Evolutionary conservation across 2,113 vertebrate genomes (phyloP), one percentile per base, ranked within the genome.

Genomic region (Aspiorhynchus laticeps): DNA sequence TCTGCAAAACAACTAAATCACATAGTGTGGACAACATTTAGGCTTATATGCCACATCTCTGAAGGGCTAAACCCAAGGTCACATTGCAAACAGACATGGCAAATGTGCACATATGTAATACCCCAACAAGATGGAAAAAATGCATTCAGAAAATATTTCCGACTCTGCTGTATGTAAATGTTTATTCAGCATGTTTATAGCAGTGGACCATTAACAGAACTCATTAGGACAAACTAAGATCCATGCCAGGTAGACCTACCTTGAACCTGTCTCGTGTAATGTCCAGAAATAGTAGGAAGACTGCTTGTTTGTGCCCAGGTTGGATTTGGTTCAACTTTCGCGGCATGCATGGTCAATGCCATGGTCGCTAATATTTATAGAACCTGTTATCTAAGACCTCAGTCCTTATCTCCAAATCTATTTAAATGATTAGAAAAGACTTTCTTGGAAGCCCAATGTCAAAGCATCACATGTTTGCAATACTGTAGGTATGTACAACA

Each of bases 281-380:
- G 5, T 61, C 24, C 7, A 78, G 59, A 88, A 87, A 77, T 85
- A 78, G 28, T 63, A 36, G 46, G 2, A 51, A 53, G 17, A n/a
- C 73, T 28, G 67, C 6, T n/a, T 82, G 41, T 83, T 82, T 48
- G 7, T 36, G 21, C 75, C 43, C 85, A 69, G 74, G 26, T 48
- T 71, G 10, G 19, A 2, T 81, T 82, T 38, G 63, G 1, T 75
- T 83, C 88, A 88, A 31, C 56, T 71, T 46, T 17, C 9, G 46
- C 87, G 41, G 51, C 63, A 51, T 0, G 51, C 61, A 36, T 0
- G 71, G 88, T 90, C 88, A 65, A 79, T 91, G 89, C 38, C 87
- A 12, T 43, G 2, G 14, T 11, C 17, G 79, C n/a, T 41, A 38
- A 41, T 88, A 88, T 85, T 88, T 80, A 80, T 77, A 77, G 81